A percentile compares a stretch with the other conserved stretches of the same genome.
Conservation (phyloP, 2,888 invertebrate genomes). For the Lepidocyrtoides sp. region DNA sequence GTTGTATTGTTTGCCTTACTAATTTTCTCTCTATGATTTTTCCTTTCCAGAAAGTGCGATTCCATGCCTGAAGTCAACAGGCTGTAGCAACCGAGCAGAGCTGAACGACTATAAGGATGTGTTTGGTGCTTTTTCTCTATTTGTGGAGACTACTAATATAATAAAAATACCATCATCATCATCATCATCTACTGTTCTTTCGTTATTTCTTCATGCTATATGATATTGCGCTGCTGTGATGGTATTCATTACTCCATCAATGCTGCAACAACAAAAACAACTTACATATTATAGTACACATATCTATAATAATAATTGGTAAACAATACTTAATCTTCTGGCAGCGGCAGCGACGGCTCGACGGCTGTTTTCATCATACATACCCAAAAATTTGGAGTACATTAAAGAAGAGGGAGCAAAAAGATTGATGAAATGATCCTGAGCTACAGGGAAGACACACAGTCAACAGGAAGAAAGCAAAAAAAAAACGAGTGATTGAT, state of each 20-base stretch:
- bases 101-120: constrained; percentile 17
- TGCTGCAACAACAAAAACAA: not conserved
- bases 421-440: not conserved
- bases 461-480: constrained; percentile 43
- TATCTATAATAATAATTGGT: constrained; percentile 59
- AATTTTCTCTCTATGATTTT: constrained; percentile 48
- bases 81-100: constrained; percentile 46
- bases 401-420: not conserved
- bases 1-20: constrained; percentile 51
- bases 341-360: not conserved
- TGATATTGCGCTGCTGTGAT: too few relatives aligned
- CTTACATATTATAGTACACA: constrained; percentile 10
- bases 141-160: not conserved
- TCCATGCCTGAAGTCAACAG: constrained; percentile 72
- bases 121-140: not conserved
- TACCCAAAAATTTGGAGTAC: not conserved
- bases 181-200: not conserved
- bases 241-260: constrained; percentile 22
- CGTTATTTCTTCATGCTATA: not conserved
- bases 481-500: constrained; percentile 55
- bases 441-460: constrained; percentile 13
- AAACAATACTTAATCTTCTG: constrained; percentile 66
- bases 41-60: constrained; percentile 61
- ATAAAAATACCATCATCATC: too few relatives aligned
- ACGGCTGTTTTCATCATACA: not conserved